A percentile compares a stretch with the other conserved stretches of the same genome.
Evolutionary conservation across 2,888 invertebrate species (phyloP).

Genomic region (Tetragonula carbonaria): DNA sequence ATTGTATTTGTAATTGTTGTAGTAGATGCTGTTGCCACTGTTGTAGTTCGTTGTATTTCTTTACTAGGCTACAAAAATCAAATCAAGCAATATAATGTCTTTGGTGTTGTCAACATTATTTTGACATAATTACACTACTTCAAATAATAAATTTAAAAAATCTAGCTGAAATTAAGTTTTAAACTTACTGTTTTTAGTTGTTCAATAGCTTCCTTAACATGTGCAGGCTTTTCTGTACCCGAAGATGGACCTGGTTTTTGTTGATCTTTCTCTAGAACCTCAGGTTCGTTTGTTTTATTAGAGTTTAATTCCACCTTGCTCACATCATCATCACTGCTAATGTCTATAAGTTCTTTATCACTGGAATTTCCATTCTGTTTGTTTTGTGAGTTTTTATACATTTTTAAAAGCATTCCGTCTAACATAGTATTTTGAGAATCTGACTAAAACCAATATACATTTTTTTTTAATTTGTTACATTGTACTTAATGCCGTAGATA

Average conservation of each 20-base stretch:
- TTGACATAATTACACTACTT: neutral
- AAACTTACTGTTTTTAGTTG: constrained; percentile 44
- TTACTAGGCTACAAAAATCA: constrained; percentile 38
- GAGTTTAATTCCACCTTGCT: constrained; percentile 56
- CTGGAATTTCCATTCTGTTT: constrained; percentile 84
- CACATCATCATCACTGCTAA: constrained; percentile 89
- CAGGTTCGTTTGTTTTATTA: constrained; percentile 42
- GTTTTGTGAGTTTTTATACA: constrained; percentile 84
- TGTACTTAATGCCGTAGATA: neutral
- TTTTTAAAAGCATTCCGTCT: constrained; percentile 83
- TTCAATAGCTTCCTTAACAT: constrained; percentile 18
- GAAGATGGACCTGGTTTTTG: constrained; percentile 37
- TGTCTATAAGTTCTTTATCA: constrained; percentile 91
- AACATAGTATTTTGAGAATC: constrained; percentile 78
- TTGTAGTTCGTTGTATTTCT: constrained; percentile 43
- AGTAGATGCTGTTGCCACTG: neutral
- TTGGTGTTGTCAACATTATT: neutral
- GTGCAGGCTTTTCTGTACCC: neutral
- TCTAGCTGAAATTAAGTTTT: neutral
- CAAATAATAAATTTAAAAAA: neutral
- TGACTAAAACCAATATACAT: constrained; percentile 65
- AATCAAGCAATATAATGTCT: neutral
- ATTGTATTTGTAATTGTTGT: neutral
- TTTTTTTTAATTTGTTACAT: constrained; percentile 32
- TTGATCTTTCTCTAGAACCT: constrained; percentile 8